Conservation (phyloP, 2,888 invertebrate species). For the Leucophenga montana region DNA sequence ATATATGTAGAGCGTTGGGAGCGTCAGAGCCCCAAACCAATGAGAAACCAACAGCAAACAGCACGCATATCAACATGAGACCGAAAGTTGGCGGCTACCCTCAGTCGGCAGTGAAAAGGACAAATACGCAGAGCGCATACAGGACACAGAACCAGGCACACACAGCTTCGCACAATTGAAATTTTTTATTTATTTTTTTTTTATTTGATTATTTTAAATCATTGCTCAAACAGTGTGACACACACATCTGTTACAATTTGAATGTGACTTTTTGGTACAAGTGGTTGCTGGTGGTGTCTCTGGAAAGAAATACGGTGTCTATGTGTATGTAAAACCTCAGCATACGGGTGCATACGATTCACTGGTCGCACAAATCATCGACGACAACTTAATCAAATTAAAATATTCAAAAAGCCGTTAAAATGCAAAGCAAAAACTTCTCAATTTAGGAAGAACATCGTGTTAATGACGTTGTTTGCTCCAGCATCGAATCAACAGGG, state of each 20-base stretch:
- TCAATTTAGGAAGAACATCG: constrained; percentile 19
- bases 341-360: constrained; percentile 5
- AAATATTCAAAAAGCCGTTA: constrained; percentile 60
- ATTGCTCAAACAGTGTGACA: constrained; percentile 26
- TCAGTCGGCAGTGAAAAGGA: constrained; percentile 18
- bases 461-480: constrained; percentile 57
- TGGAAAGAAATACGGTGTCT: too few relatives aligned
- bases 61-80: constrained; percentile 18
- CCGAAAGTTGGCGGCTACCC: constrained; percentile 15
- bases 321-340: constrained; percentile 1
- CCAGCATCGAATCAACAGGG: constrained; percentile 55
- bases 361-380: constrained; percentile 60
- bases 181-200: constrained; percentile 13
- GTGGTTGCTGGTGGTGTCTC: background rate
- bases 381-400: constrained; percentile 64
- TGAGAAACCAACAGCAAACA: constrained; percentile 11
- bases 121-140: background rate
- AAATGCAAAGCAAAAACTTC: constrained; percentile 62
- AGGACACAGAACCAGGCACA: background rate
- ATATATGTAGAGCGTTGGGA: background rate
- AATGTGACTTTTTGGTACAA: background rate
- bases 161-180: constrained; percentile 8
- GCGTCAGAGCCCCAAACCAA: constrained; percentile 20
- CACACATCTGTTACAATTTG: constrained; percentile 40
- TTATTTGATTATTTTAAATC: constrained; percentile 27